phyloP scores from a whole-genome alignment of 2,888 invertebrate species.

The Ochropacha duplaris region DNA sequence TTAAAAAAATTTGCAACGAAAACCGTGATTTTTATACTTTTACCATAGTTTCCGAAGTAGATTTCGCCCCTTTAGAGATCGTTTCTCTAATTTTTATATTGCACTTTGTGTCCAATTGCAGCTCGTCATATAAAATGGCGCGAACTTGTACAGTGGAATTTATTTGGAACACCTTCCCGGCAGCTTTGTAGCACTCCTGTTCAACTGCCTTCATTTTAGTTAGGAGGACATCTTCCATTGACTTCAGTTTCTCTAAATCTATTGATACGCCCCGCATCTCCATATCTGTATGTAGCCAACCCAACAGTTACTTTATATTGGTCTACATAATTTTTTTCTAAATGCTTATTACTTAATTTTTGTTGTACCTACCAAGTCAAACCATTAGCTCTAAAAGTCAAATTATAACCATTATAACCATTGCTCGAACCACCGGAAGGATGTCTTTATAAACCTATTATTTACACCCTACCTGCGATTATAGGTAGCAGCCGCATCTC shows the following conservation, averaged over 20 bases:
- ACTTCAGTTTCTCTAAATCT: slow-evolving; percentile 52
- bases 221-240: slow-evolving; percentile 56
- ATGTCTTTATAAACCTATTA: no score
- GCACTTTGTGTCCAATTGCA: slow-evolving; percentile 62
- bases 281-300: slow-evolving; percentile 57
- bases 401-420: no score
- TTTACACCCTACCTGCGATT: slow-evolving; percentile 53
- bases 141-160: slow-evolving; percentile 70
- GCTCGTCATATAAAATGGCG: slow-evolving; percentile 68
- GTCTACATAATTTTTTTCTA: no score
- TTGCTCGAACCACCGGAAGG: no score
- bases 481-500: slow-evolving; percentile 73
- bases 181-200: slow-evolving; percentile 58
- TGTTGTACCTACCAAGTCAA: no score
- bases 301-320: no score
- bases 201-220: slow-evolving; percentile 53
- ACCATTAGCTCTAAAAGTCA: no score
- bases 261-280: slow-evolving; percentile 62
- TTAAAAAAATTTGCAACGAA: no score
- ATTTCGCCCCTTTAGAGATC: slow-evolving; percentile 58
- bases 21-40: no score
- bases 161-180: slow-evolving; percentile 66
- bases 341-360: no score
- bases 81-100: slow-evolving; percentile 66
- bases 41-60: slow-evolving; percentile 75